Conservation (phyloP, 2,113 vertebrate species). For the Aspidoscelis tigris region DNA sequence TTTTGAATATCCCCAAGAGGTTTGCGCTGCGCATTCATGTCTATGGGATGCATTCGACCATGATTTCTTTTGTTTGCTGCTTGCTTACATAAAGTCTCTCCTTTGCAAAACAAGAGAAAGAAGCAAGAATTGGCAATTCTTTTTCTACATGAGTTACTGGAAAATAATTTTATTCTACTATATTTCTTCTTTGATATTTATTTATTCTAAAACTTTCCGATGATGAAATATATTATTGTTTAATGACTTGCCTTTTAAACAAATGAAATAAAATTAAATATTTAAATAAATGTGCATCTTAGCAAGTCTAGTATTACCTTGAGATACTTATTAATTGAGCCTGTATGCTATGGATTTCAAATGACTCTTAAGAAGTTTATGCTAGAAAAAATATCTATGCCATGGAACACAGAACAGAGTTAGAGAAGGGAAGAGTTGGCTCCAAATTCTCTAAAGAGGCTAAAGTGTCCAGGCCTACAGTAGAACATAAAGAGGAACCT, state of each 20-base stretch:
- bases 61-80: constrained; percentile 68
- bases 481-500: no score
- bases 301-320: not conserved
- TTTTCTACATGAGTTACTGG: not conserved
- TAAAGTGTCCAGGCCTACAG: no score
- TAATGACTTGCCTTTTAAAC: not conserved
- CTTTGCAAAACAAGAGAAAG: constrained; percentile 72
- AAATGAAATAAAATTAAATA: not conserved
- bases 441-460: no score
- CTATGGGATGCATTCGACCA: constrained; percentile 50
- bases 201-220: not conserved
- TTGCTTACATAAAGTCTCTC: constrained; percentile 73
- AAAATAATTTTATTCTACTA: not conserved
- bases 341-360: no score
- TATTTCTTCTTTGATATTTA: not conserved
- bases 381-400: no score
- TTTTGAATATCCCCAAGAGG: constrained; percentile 74
- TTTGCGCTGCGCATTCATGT: constrained; percentile 62
- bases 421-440: no score
- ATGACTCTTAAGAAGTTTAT: no score
- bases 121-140: constrained; percentile 38
- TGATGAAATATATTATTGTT: not conserved
- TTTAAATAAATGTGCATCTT: not conserved
- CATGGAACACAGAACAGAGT: no score
- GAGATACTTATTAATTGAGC: not conserved